Evolutionary conservation across 2,797 vertebrate genomes (phyloP).

Genomic region (Cetoscarus ocellatus): DNA sequence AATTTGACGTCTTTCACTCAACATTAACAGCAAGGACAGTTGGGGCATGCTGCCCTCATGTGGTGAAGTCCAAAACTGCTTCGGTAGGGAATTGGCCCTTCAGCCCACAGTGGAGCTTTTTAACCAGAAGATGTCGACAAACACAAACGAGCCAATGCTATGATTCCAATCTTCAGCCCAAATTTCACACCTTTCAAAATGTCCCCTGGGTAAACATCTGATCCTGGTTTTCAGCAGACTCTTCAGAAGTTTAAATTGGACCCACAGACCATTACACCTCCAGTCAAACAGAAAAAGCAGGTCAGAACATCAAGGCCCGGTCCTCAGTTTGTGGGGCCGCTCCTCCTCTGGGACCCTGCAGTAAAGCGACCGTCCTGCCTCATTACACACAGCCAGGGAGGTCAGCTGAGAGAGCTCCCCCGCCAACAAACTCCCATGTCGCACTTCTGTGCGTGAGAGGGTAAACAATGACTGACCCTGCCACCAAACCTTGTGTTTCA

Average conservation of each 20-base stretch:
- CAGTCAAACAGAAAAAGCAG: slow-evolving; percentile 43
- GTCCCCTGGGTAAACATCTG: slow-evolving; percentile 35
- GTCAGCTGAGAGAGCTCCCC: slow-evolving; percentile 31
- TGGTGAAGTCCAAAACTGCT: slow-evolving; percentile 29
- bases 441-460: slow-evolving; percentile 7
- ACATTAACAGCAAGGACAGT: background rate
- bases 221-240: background rate
- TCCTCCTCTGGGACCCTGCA: slow-evolving; percentile 36
- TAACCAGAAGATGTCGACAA: slow-evolving; percentile 60
- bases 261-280: slow-evolving; percentile 45
- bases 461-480: slow-evolving; percentile 33
- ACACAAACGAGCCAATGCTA: slow-evolving; percentile 28
- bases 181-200: slow-evolving; percentile 37
- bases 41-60: slow-evolving; percentile 54
- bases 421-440: slow-evolving; percentile 37
- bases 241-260: slow-evolving; percentile 32
- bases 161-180: background rate
- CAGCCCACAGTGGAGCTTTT: background rate
- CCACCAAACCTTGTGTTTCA: slow-evolving; percentile 3
- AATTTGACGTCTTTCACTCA: background rate
- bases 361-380: slow-evolving; percentile 29
- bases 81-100: background rate
- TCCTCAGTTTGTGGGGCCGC: background rate
- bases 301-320: background rate
- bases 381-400: slow-evolving; percentile 56